Base-by-base conservation (phyloP, 2,113 vertebrate species). In the Archocentrus centrarchus region DNA sequence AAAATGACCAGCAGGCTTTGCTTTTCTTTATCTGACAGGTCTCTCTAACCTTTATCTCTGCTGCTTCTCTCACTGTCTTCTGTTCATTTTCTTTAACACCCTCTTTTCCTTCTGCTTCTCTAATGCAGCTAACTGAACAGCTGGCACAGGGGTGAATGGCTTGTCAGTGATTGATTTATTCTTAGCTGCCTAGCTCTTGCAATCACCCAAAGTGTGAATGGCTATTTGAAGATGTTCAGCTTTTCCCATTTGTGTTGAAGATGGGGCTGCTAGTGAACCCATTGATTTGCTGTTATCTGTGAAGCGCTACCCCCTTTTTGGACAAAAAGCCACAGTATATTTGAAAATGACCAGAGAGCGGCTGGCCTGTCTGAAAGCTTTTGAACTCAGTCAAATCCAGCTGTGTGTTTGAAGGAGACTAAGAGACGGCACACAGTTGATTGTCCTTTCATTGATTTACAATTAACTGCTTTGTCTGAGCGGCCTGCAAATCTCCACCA, bases 91-190 rank as follows among this genome's bases (percentile, higher is more conserved):
- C 59, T 27, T 77, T 24, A 39, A 32, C 47, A 64, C 59, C 13
- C n/a, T 79, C 59, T 57, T 11, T 58, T 79, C 66, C 14, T 81
- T 50, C 57, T 15, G 27, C 32, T 59, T 80, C 70, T 66, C 73
- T 77, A 80, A 73, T 78, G 58, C 32, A n/a, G 4, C 18, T 75
- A 47, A 53, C 59, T 68, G 60, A 86, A 9, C 55, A 82, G 89
- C 57, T 59, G 79, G 75, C 79, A 80, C 66, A 24, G 24, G 32
- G 62, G 75, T 82, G 83, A 86, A 93, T 84, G 86, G 82, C 55
- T 88, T 89, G 73, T 58, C 83, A 90, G 82, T 92, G 93, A 93
- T 88, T 81, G 91, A 92, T 91, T 92, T 84, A 80, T 73, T 86
- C 80, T 86, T 53, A 88, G 77, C 83, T 50, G 66, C 44, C 24